These are phyloP conservation scores for Noctua fimbriata DNA, from an alignment of 2,888 invertebrate genomes.

Conservation along the genomic window DNA sequence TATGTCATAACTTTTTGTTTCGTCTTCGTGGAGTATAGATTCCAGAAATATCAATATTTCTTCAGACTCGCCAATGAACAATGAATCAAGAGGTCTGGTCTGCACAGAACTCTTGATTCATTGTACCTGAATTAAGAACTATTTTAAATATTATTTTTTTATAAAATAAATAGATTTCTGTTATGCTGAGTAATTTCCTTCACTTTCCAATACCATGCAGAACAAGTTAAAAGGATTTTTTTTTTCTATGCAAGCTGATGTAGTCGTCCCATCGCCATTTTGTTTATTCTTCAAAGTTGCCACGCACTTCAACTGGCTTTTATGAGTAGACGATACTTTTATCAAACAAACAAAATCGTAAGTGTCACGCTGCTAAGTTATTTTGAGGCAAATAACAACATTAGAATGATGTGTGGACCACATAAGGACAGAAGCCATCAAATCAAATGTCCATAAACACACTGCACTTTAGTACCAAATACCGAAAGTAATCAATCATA, in stretches of 20 bases:
- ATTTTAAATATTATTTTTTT: no score
- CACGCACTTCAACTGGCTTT: background rate
- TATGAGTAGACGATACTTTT: background rate
- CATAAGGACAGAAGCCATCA: background rate
- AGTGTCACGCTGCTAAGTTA: background rate
- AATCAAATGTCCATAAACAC: no score
- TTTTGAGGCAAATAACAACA: background rate
- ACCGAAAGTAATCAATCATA: background rate
- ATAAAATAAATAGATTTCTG: background rate
- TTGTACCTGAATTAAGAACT: no score
- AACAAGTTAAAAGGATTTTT: no score
- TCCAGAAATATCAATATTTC: background rate
- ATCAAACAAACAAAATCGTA: background rate
- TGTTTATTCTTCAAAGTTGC: background rate
- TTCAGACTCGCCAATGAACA: background rate
- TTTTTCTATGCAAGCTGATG: background rate
- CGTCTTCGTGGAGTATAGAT: no score
- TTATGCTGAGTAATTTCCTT: background rate
- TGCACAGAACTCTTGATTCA: background rate
- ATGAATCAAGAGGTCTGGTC: background rate
- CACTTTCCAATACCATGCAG: background rate
- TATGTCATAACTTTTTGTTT: background rate
- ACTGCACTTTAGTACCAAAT: background rate
- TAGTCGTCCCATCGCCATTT: background rate
- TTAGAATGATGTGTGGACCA: background rate